Conservation (phyloP, 2,888 invertebrate species). For the Cephus nigrinus region DNA sequence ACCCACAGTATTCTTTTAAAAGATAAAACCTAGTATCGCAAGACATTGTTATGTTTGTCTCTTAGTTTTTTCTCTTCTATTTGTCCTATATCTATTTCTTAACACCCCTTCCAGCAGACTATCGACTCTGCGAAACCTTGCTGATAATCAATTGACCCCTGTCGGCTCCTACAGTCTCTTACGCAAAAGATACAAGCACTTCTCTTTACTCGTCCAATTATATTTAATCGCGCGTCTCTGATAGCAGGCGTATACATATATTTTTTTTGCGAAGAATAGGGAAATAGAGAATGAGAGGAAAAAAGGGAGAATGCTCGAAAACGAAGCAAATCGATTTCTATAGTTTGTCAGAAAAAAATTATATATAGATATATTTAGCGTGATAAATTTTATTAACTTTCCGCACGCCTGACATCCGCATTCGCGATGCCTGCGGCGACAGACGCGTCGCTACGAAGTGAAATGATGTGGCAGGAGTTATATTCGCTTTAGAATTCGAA, state of each 20-base stretch:
- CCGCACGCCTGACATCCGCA: background rate
- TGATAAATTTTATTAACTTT: background rate
- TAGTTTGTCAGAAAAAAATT: background rate
- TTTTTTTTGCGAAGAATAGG: background rate
- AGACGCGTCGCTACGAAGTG: background rate
- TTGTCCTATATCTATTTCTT: background rate
- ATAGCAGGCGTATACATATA: background rate
- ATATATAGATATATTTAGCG: background rate
- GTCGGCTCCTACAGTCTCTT: background rate
- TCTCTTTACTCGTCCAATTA: background rate
- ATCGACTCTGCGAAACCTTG: background rate
- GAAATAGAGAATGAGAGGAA: slow-evolving; percentile 1
- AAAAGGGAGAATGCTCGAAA: slow-evolving; percentile 15
- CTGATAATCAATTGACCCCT: slow-evolving; percentile 3
- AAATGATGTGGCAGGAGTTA: background rate
- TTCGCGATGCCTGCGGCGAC: background rate
- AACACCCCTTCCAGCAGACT: background rate
- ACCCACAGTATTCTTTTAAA: background rate
- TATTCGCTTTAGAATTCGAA: background rate
- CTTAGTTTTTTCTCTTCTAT: background rate
- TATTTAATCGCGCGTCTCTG: background rate
- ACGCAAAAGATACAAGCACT: background rate
- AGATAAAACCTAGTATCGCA: background rate
- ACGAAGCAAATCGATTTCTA: background rate
- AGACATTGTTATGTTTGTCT: background rate